Percentiles rank a stretch among this genome's conserved stretches.
phyloP scores from a whole-genome alignment of 30 jellyfish, hydroid and myxozoan genomes.

The Aurelia sp. region DNA sequence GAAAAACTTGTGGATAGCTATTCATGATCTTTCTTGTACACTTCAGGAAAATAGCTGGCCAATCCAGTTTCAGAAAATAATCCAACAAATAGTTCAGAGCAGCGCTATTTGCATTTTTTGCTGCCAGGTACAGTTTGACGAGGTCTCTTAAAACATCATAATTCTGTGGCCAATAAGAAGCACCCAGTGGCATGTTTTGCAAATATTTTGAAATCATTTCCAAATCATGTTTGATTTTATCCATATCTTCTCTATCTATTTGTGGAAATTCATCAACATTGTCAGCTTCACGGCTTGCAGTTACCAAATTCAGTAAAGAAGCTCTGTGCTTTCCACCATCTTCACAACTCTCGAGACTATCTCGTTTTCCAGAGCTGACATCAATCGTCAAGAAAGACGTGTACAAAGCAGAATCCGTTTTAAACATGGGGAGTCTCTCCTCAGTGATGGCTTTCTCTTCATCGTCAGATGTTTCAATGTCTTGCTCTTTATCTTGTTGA shows the following conservation, averaged over 20 bases:
- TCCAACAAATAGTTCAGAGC: slow-evolving; percentile 46
- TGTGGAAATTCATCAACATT: slow-evolving; percentile 6
- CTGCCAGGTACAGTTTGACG: slow-evolving; percentile 62
- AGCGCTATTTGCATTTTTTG: slow-evolving; percentile 39
- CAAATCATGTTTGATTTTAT: slow-evolving; percentile 49
- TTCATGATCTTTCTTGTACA: slow-evolving; percentile 66
- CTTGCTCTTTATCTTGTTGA: background rate
- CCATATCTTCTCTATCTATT: slow-evolving; percentile 64
- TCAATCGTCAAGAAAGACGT: slow-evolving; percentile 75
- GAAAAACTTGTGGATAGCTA: slow-evolving; percentile 83
- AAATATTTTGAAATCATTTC: slow-evolving; percentile 72
- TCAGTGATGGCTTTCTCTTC: background rate
- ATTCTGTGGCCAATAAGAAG: slow-evolving; percentile 75
- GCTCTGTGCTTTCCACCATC: slow-evolving; percentile 62
- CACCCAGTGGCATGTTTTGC: slow-evolving; percentile 68
- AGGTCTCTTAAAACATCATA: slow-evolving; percentile 77
- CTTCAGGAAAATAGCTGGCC: slow-evolving; percentile 79
- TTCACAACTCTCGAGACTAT: background rate
- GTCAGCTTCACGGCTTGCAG: slow-evolving; percentile 39
- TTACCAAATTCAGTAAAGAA: slow-evolving; percentile 47
- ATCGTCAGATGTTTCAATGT: background rate
- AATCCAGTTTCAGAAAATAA: slow-evolving; percentile 70
- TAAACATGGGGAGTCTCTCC: background rate
- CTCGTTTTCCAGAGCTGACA: slow-evolving; percentile 48
- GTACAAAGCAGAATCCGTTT: slow-evolving; percentile 40